Evolutionary conservation across 37 sponge, comb jelly and placozoan genomes (phyloP).

Genomic region (Axinella damicornis): DNA sequence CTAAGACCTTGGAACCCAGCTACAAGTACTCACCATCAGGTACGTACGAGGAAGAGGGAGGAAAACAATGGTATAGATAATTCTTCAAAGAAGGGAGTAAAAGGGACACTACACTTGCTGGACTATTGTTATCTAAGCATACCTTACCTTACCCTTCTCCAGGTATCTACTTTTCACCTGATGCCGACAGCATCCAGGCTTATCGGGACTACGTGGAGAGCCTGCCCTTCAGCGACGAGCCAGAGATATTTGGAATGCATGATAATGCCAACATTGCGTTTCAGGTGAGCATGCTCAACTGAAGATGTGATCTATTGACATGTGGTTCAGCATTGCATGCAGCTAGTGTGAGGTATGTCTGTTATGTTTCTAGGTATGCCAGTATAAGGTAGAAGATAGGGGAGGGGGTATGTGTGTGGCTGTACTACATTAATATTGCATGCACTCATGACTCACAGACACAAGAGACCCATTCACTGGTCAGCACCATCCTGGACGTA

Average conservation of each 20-base stretch:
- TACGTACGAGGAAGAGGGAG: not conserved
- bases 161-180: slow-evolving; percentile 91
- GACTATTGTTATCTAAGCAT: too few species aligned
- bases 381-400: too few species aligned
- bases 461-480: slow-evolving; percentile 85
- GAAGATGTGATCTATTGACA: too few species aligned
- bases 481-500: slow-evolving; percentile 93
- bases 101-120: too few species aligned
- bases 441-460: slow-evolving; percentile 69
- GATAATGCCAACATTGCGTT: slow-evolving; percentile 99
- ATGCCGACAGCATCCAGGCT: slow-evolving; percentile 72
- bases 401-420: too few species aligned
- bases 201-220: slow-evolving; percentile 93
- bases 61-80: not conserved
- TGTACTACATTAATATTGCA: too few species aligned
- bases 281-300: slow-evolving; percentile 75
- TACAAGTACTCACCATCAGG: slow-evolving; percentile 92
- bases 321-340: too few species aligned
- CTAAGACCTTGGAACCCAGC: slow-evolving; percentile 71
- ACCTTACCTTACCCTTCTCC: not conserved
- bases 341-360: too few species aligned
- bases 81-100: not conserved
- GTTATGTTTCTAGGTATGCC: too few species aligned
- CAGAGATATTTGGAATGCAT: slow-evolving; percentile 99
- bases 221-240: slow-evolving; percentile 93